Conservation (phyloP, 2,797 vertebrate species). For the Brachyrhaphis roseni region DNA sequence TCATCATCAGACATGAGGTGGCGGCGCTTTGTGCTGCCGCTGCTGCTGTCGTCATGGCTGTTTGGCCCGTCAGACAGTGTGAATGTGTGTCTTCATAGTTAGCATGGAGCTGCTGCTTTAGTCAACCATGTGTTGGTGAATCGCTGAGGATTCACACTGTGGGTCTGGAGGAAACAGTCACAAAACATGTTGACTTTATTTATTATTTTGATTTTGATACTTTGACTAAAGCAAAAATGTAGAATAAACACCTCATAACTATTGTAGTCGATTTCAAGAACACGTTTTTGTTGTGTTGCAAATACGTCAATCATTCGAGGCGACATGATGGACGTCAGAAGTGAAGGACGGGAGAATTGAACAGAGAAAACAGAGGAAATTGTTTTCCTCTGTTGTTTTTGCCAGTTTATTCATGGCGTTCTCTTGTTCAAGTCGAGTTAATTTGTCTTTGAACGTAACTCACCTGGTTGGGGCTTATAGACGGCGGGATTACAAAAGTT, state of each 20-base stretch:
- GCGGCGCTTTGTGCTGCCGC: conserved; percentile 43
- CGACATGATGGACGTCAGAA: too few species aligned
- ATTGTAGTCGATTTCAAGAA: too few species aligned
- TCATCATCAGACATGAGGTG: conserved; percentile 51
- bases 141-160: neutral
- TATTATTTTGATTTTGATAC: neutral
- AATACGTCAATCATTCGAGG: too few species aligned
- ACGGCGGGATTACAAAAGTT: too few species aligned
- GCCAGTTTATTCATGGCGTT: too few species aligned
- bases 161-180: neutral
- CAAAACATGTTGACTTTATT: neutral
- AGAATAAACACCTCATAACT: neutral
- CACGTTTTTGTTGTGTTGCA: neutral
- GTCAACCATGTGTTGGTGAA: neutral
- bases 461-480: too few species aligned
- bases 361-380: too few species aligned
- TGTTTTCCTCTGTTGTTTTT: too few species aligned
- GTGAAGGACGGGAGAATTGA: too few species aligned
- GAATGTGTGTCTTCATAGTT: conserved; percentile 38
- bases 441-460: too few species aligned
- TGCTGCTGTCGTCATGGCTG: conserved; percentile 28
- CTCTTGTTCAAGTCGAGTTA: too few species aligned
- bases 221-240: neutral
- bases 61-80: conserved; percentile 33
- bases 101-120: conserved; percentile 27